These are phyloP conservation scores for Sesia apiformis DNA, from an alignment of 2,888 invertebrate genomes.

Conservation along the genomic window DNA sequence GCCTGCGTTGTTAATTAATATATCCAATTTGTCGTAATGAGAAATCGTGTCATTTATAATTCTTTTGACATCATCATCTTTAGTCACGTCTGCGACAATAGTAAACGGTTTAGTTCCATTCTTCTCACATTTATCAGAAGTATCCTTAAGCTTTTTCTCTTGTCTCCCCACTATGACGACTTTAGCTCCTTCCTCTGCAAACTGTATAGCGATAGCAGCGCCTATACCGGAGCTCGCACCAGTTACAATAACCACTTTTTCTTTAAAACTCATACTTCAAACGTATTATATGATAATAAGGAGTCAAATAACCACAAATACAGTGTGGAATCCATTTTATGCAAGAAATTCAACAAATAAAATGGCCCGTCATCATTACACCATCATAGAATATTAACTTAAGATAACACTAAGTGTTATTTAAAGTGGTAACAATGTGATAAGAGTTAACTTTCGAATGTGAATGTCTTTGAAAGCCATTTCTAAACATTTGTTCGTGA, in stretches of 20 bases:
- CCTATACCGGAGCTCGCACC: constrained; percentile 21
- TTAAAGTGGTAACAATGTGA: too few species aligned
- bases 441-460: too few species aligned
- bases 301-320: not conserved
- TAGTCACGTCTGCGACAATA: constrained; percentile 21
- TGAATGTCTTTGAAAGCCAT: too few species aligned
- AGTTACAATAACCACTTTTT: constrained; percentile 19
- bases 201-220: constrained; percentile 16
- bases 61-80: constrained; percentile 17
- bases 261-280: not conserved
- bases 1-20: constrained; percentile 28
- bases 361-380: too few species aligned
- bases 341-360: too few species aligned
- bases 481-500: too few species aligned
- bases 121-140: constrained; percentile 9
- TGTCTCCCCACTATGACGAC: constrained; percentile 17
- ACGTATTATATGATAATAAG: not conserved
- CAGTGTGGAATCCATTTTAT: not conserved
- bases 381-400: too few species aligned
- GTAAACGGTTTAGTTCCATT: constrained; percentile 7
- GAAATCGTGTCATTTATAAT: constrained; percentile 17
- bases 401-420: too few species aligned
- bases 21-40: constrained; percentile 17
- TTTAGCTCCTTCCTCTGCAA: constrained; percentile 13
- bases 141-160: constrained; percentile 12